Evolutionary conservation across 2,113 vertebrate genomes (phyloP).

Genomic region (Piaya cayana): DNA sequence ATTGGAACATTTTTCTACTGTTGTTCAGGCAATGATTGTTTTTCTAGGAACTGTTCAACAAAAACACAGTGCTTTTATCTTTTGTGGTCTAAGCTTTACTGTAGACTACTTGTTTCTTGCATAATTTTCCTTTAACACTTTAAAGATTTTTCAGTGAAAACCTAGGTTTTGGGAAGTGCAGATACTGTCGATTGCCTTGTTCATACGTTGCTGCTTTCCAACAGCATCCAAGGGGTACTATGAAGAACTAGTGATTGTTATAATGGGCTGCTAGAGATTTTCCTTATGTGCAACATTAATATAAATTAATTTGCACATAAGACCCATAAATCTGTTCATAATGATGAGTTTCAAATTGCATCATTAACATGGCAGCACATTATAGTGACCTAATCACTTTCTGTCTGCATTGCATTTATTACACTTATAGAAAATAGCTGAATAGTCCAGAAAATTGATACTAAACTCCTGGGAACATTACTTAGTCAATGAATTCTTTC

Average conservation of each 20-base stretch:
- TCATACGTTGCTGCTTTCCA: neutral
- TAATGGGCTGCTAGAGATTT: neutral
- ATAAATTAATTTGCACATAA: neutral
- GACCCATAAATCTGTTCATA: neutral
- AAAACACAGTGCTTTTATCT: neutral
- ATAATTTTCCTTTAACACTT: neutral
- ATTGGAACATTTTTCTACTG: neutral
- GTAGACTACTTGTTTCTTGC: neutral
- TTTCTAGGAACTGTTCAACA: neutral
- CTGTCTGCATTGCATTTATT: fast-evolving
- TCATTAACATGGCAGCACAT: neutral
- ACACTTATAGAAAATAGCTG: neutral
- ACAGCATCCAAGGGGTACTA: neutral
- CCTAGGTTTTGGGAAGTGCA: neutral
- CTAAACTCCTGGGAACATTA: neutral
- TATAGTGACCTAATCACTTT: neutral
- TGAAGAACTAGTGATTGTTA: neutral
- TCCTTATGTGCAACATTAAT: neutral
- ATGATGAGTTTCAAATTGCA: neutral
- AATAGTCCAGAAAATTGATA: neutral
- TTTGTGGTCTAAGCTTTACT: neutral
- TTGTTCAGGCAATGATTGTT: neutral
- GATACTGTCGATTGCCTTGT: neutral
- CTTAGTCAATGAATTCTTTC: neutral
- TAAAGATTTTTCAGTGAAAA: neutral